Conservation (phyloP, 2,113 vertebrate genomes). For the Thymallus thymallus region DNA sequence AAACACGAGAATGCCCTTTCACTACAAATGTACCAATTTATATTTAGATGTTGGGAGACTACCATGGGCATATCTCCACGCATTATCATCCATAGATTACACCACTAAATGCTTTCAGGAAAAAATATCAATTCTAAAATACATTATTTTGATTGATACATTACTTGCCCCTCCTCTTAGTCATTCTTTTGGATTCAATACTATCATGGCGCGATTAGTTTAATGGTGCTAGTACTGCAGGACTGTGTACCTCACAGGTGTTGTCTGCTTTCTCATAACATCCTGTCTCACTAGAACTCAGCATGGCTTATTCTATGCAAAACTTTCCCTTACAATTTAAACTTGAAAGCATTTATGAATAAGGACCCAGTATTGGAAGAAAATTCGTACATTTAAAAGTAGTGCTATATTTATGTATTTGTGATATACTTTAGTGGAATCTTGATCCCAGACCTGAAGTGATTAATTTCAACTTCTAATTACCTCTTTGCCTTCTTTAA, state of each 20-base stretch:
- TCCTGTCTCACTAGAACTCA: too few relatives aligned
- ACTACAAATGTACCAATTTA: constrained; percentile 77
- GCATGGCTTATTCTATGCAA: too few relatives aligned
- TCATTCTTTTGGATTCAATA: constrained; percentile 34
- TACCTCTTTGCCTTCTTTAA: constrained; percentile 53
- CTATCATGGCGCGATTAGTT: constrained; percentile 33
- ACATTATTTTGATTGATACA: constrained; percentile 44
- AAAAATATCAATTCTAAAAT: constrained; percentile 10
- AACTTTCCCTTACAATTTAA: too few relatives aligned
- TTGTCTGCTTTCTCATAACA: too few relatives aligned
- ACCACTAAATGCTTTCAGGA: constrained; percentile 44
- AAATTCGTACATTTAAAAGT: too few relatives aligned
- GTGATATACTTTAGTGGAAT: constrained; percentile 24
- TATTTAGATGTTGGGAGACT: constrained; percentile 61
- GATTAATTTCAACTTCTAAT: constrained; percentile 43
- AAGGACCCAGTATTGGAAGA: constrained; percentile 1
- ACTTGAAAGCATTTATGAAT: too few relatives aligned
- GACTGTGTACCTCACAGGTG: neutral
- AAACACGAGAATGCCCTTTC: constrained; percentile 74
- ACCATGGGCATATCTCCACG: constrained; percentile 32
- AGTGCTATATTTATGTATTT: constrained; percentile 22
- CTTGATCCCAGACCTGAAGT: constrained; percentile 40
- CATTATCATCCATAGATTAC: constrained; percentile 65
- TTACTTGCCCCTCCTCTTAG: constrained; percentile 8
- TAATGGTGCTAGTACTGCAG: constrained; percentile 25